phyloP scores from a whole-genome alignment of 2,888 invertebrate genomes.

The Tanytarsus gracilentus region DNA sequence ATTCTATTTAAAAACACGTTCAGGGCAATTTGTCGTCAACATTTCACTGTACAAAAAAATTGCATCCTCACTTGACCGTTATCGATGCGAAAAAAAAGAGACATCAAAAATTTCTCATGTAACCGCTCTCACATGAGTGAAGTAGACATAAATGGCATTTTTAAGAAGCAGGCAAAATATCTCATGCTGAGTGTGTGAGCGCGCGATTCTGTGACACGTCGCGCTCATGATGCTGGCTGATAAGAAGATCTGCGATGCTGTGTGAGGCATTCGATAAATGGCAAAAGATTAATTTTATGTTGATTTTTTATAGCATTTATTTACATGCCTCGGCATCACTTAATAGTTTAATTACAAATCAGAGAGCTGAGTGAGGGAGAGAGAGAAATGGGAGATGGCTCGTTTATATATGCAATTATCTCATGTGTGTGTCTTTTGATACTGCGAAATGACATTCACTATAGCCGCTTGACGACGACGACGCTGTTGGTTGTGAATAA shows the following conservation, averaged over 20 bases:
- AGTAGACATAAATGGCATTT: neutral
- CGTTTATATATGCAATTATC: neutral
- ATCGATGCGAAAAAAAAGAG: neutral
- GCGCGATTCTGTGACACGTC: neutral
- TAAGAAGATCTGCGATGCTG: constrained; percentile 16
- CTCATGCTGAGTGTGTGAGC: too few species aligned
- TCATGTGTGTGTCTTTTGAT: too few species aligned
- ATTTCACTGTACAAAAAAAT: neutral
- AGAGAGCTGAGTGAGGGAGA: neutral
- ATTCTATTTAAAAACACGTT: too few species aligned
- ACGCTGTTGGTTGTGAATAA: neutral
- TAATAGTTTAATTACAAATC: constrained; percentile 22
- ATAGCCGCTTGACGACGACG: too few species aligned
- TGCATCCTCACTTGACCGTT: constrained; percentile 4
- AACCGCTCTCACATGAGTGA: too few species aligned
- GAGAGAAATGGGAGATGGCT: neutral
- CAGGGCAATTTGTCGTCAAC: neutral
- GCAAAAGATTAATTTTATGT: constrained; percentile 20
- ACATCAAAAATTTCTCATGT: too few species aligned
- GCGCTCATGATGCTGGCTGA: too few species aligned
- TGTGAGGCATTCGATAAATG: neutral
- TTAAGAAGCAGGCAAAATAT: neutral
- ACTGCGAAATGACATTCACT: too few species aligned
- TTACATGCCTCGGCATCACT: neutral
- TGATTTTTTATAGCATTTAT: constrained; percentile 2